Evolutionary conservation across 1,140 invertebrate species (phyloP).

Genomic region (Coenobita brevimanus): DNA sequence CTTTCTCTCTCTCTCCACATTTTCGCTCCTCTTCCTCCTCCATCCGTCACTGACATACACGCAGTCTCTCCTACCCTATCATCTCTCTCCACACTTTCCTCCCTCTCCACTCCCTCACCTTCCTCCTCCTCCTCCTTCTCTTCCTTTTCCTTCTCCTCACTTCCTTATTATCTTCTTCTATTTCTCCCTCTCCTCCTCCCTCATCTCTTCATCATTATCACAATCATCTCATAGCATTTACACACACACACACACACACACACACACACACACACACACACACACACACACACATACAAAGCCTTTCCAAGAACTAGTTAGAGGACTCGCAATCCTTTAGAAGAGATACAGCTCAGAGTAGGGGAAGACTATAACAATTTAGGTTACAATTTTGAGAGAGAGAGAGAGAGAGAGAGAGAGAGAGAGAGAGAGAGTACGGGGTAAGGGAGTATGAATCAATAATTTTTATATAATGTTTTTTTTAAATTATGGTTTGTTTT

Average conservation of each 20-base stretch:
- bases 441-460: not conserved
- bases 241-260: too few relatives aligned
- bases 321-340: too few relatives aligned
- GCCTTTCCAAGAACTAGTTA: too few relatives aligned
- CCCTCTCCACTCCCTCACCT: too few relatives aligned
- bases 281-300: too few relatives aligned
- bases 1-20: not conserved
- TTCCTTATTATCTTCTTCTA: not conserved
- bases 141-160: not conserved
- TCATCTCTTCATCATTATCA: too few relatives aligned
- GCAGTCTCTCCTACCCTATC: not conserved
- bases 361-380: not conserved
- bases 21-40: not conserved
- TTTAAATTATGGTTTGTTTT: too few relatives aligned
- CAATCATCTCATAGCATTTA: too few relatives aligned
- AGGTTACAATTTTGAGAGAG: not conserved
- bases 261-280: too few relatives aligned
- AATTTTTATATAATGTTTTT: too few relatives aligned
- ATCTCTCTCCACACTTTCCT: not conserved
- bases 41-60: not conserved
- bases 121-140: not conserved
- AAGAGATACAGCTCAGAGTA: too few relatives aligned
- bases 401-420: slow-evolving; percentile 5
- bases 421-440: not conserved
- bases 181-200: too few relatives aligned